Percentiles rank a stretch among this genome's conserved stretches.
Conservation (phyloP, 2,797 vertebrate species). For the Myripristis jacobus region DNA sequence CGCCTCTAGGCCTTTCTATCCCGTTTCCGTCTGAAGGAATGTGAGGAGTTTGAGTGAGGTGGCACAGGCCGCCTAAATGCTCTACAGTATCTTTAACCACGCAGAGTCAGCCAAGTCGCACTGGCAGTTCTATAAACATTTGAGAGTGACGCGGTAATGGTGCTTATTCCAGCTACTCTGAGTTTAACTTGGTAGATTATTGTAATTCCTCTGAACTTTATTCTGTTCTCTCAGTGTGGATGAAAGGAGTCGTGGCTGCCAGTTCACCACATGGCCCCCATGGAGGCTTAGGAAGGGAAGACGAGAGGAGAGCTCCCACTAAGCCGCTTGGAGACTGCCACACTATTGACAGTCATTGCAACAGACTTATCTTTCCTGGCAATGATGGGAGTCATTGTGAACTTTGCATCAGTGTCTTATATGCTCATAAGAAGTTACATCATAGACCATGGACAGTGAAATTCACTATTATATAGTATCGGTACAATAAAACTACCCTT, state of each 20-base stretch:
- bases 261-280: slow-evolving; percentile 65
- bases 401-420: slow-evolving; percentile 66
- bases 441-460: slow-evolving; percentile 41
- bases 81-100: slow-evolving; percentile 15
- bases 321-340: slow-evolving; percentile 74
- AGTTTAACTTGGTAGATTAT: slow-evolving; percentile 64
- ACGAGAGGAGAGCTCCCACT: slow-evolving; percentile 66
- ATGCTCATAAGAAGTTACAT: slow-evolving; percentile 47
- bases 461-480: slow-evolving; percentile 45
- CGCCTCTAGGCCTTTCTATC: no score
- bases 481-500: no score
- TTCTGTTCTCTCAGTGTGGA: slow-evolving; percentile 71
- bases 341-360: slow-evolving; percentile 72
- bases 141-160: slow-evolving; percentile 49
- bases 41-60: slow-evolving; percentile 20
- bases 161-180: slow-evolving; percentile 55
- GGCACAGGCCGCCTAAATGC: slow-evolving; percentile 20
- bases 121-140: slow-evolving; percentile 56
- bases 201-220: slow-evolving; percentile 80
- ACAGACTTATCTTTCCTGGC: slow-evolving; percentile 67
- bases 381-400: slow-evolving; percentile 67
- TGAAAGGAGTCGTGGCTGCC: slow-evolving; percentile 66
- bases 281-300: slow-evolving; percentile 68
- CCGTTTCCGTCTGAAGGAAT: slow-evolving; percentile 34
- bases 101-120: slow-evolving; percentile 26